Evolutionary conservation across 2,113 vertebrate species (phyloP), one percentile per base, ranked within the genome.

Genomic region (Camelus dromedarius): DNA sequence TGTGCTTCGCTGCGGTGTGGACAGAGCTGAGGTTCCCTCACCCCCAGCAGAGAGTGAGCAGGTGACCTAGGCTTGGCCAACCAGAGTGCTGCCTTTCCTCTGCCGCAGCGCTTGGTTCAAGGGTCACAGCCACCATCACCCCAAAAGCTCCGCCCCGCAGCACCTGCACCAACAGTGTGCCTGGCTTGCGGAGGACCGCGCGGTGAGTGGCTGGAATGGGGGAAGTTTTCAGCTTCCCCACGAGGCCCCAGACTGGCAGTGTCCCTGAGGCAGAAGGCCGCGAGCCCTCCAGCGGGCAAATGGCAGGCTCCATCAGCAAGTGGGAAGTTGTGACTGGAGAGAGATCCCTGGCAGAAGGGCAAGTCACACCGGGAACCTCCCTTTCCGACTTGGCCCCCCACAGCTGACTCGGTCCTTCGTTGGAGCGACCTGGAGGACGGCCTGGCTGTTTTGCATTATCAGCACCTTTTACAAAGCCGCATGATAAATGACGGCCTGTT

Each of bases 361-460:
- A 89, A 16, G 38, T 91, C 86, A 54, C 62, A 81, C 24, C 28
- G 50, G 84, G 82, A 95, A 26, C 24, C 83, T 89, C 95, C 82
- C 79, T 96, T 96, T 93, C 95, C 24, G 15, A 28, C 69, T 54
- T 69, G 85, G 86, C 28, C 69, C 69, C 89, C 91, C 38, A 56
- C 52, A 89, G 91, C 95, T 97, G 97, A 97, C 67, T 95, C 20
- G 22, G 60, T 58, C 26, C 64, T 92, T 83, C 35, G 14, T 0
- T n/a, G 64, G 56, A 64, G 56, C 3, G n/a, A 95, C 96, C 89
- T 90, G 93, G 32, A 75, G 87, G 60, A 46, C 50, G 3, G 92
- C 72, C 77, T 89, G 93, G 38, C 93, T 97, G 97, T 95, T 97
- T 91, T 75, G 82, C 94, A 83, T 96, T 97, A 97, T 96, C 96